Evolutionary conservation across 2,888 invertebrate species (phyloP).

Genomic region (Chaetoderma sp.): DNA sequence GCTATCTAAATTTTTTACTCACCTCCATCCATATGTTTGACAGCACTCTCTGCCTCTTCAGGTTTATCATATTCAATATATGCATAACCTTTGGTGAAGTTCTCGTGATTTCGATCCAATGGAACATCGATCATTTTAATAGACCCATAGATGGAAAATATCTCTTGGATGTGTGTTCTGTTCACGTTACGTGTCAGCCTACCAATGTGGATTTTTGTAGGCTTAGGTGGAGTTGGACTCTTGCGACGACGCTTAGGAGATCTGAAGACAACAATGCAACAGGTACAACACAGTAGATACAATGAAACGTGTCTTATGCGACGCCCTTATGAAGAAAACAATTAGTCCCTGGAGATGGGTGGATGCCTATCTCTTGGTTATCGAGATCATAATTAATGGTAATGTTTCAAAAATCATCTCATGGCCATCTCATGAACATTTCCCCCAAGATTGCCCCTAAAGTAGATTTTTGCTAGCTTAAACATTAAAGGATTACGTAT

Average conservation of each 20-base stretch:
- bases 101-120: slow-evolving; percentile 86
- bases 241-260: slow-evolving; percentile 71
- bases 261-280: too few species aligned
- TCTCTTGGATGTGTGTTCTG: slow-evolving; percentile 72
- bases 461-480: too few species aligned
- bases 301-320: too few species aligned
- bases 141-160: slow-evolving; percentile 71
- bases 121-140: slow-evolving; percentile 92
- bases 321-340: too few species aligned
- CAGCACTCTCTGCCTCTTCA: slow-evolving; percentile 97
- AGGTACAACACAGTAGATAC: too few species aligned
- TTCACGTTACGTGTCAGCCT: slow-evolving; percentile 92
- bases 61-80: slow-evolving; percentile 94
- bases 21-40: slow-evolving; percentile 99
- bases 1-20: slow-evolving; percentile 36
- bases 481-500: too few species aligned
- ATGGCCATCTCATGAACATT: too few species aligned
- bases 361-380: too few species aligned
- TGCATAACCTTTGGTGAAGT: slow-evolving; percentile 91
- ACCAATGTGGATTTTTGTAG: slow-evolving; percentile 94
- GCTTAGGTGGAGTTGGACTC: slow-evolving; percentile 86
- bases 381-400: too few species aligned
- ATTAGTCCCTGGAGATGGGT: too few species aligned
- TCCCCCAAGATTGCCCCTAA: too few species aligned
- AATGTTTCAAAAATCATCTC: too few species aligned